Evolutionary conservation across 1,140 invertebrate species (phyloP), one percentile per base, ranked within the genome.

Genomic region (Stenopsyche tienmushanensis): DNA sequence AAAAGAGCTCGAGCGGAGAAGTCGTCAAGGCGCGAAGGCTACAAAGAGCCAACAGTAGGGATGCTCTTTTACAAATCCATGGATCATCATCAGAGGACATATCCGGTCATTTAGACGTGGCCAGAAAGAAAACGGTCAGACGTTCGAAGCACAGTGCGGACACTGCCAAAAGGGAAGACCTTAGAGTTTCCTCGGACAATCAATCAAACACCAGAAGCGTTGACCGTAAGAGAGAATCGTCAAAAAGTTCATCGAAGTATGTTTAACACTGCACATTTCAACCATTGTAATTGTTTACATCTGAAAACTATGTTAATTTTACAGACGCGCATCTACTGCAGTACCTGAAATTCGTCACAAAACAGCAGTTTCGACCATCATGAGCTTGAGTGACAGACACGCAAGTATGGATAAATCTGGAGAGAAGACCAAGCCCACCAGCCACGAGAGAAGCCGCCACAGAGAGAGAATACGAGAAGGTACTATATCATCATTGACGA

Each of bases 61-160:
- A 82, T 67, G 76, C 78, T 8, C 62, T 75, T 7, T 66, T 78
- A 3, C 74, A 78, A 54, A 75, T 76, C 2, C 76, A 79, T 44
- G 77, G 77, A 15, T 80, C 79, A 72, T 82, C 80, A 10, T 82
- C 81, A 0, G 81, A 82, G 71, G 81, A 82, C 71, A 64, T 81
- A 13, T 67, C 74, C 5, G 69, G 72, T 2, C 75, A 75, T 26
- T 64, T 73, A 3, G 77, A 78, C 66, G 66, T 69, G 7, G 21
- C 58, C 64, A 53, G 63, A 44, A 64, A 71, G 75, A 52, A 78
- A 74, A 67, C 76, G 73, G 20, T 64, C 72, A 63, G 57, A 64
- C 60, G 60, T 15, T 23, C 60, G 13, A 67, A 63, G 42, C 44
- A 50, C 10, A 42, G 45, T 29, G 52, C 20, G 24, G 50, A 55